Base-by-base conservation (phyloP, 2,113 vertebrate species). In the Myiagra hebetior region DNA sequence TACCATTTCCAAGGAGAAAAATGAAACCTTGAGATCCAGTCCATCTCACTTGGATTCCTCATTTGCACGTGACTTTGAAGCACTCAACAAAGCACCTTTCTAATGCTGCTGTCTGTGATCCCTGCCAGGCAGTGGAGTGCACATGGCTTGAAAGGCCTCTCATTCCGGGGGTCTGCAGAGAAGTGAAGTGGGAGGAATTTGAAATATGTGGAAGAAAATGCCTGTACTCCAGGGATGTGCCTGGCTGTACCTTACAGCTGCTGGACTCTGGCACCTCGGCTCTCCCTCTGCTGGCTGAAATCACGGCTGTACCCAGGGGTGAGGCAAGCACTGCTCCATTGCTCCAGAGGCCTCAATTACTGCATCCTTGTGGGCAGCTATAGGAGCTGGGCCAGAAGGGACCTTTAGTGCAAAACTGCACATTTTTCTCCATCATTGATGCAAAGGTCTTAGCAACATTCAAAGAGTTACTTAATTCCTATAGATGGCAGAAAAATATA, bases 221-320 rank as follows among this genome's bases (percentile, higher is more conserved):
- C 19, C 42, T 82, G 14, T 26, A 41, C n/a, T 24, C 7, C 77
- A 60, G 56, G 60, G 60, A 14, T n/a, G 27, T 20, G 41, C 10
- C 37, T 67, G 73, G 8, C 42, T 72, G 28, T 42, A 7, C 19
- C 53, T 20, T 26, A 7, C 12, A 87, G 26, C 15, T 75, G 26
- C 27, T 55, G 41, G 46, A 10, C 20, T 69, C 53, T 63, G 62
- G 26, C 4, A 0, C 15, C 57, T 65, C 0, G 2, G 6, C 47
- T 62, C 2, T 62, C 23, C 42, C 44, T 80, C 53, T 46, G 4
- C 22, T 17, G 30, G 33, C 53, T 62, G 41, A 22, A 22, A 11
- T 60, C 69, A 30, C 60, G 63, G 46, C 15, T 19, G 31, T 3
- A 9, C 27, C 6, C 21, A 31, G 49, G 1, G 1, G 18, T 46